These are phyloP conservation scores for Callionymus lyra DNA, from an alignment of 2,113 vertebrate genomes.

Conservation along the genomic window DNA sequence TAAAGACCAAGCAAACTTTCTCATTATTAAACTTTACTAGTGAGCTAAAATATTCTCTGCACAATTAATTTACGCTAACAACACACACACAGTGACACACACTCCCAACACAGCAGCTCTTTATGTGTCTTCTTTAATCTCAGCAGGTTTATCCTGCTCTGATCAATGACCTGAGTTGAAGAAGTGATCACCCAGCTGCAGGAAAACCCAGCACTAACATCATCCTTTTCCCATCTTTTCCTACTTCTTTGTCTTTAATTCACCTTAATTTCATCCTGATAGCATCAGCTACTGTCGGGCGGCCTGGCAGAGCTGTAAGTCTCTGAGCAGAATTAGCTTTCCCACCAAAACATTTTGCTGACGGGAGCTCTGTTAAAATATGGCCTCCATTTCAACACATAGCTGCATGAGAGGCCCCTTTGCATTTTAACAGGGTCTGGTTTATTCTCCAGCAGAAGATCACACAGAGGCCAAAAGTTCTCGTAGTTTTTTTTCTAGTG, in stretches of 20 bases:
- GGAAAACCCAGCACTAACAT: conserved; percentile 59
- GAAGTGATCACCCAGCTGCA: conserved; percentile 53
- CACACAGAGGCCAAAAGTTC: conserved; percentile 16
- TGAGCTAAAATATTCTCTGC: conserved; percentile 31
- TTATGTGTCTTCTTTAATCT: conserved; percentile 60
- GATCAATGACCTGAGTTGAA: conserved; percentile 55
- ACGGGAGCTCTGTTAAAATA: conserved; percentile 57
- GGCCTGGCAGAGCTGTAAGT: conserved; percentile 63
- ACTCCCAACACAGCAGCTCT: conserved; percentile 30
- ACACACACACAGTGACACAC: conserved; percentile 8
- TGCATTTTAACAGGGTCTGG: conserved; percentile 63
- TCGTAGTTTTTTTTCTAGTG: conserved; percentile 26
- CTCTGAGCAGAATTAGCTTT: conserved; percentile 60
- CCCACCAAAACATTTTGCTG: conserved; percentile 62
- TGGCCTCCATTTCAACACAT: conserved; percentile 46
- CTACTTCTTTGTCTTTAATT: conserved; percentile 66
- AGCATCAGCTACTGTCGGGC: conserved; percentile 63
- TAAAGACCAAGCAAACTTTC: conserved; percentile 42
- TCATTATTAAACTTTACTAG: conserved; percentile 24
- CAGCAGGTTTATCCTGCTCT: conserved; percentile 47
- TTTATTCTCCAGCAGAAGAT: conserved; percentile 40
- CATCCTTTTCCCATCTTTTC: conserved; percentile 52
- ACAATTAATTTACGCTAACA: conserved; percentile 20
- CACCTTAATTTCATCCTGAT: conserved; percentile 74
- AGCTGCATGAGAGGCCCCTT: conserved; percentile 38